These are phyloP conservation scores for Sterrhoptilus dennistouni DNA, from an alignment of 2,113 vertebrate genomes.

Conservation along the genomic window DNA sequence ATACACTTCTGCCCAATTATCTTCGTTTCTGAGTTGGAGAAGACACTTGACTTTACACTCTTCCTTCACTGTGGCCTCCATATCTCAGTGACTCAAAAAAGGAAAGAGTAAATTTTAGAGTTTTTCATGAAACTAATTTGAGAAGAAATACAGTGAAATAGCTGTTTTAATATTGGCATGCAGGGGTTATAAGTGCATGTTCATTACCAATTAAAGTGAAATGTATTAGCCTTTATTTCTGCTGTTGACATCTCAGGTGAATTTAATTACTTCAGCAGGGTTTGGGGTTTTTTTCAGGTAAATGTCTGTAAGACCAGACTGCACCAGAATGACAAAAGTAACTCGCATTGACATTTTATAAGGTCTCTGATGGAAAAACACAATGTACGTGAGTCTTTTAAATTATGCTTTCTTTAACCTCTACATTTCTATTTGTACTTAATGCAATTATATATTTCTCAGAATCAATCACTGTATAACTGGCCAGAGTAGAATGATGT, in stretches of 20 bases:
- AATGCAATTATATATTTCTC: background rate
- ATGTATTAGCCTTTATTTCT: background rate
- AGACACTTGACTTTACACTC: background rate
- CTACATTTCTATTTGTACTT: background rate
- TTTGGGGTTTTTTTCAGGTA: background rate
- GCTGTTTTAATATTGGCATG: background rate
- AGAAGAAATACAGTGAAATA: background rate
- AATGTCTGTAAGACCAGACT: background rate
- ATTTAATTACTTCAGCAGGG: background rate
- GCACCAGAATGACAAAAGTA: background rate
- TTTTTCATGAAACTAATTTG: background rate
- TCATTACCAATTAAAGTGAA: background rate
- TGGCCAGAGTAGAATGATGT: background rate
- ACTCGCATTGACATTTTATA: background rate
- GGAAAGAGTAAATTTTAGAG: background rate
- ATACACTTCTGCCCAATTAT: background rate
- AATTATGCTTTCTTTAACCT: background rate
- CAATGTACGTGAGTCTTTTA: background rate
- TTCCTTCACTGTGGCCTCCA: background rate
- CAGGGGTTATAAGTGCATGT: background rate
- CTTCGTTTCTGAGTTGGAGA: background rate
- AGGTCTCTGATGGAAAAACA: background rate
- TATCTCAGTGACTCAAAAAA: background rate
- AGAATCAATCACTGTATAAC: background rate
- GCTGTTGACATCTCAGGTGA: background rate